Evolutionary conservation across 1,140 invertebrate species (phyloP).

Genomic region (Cyphomyrmex costatus): DNA sequence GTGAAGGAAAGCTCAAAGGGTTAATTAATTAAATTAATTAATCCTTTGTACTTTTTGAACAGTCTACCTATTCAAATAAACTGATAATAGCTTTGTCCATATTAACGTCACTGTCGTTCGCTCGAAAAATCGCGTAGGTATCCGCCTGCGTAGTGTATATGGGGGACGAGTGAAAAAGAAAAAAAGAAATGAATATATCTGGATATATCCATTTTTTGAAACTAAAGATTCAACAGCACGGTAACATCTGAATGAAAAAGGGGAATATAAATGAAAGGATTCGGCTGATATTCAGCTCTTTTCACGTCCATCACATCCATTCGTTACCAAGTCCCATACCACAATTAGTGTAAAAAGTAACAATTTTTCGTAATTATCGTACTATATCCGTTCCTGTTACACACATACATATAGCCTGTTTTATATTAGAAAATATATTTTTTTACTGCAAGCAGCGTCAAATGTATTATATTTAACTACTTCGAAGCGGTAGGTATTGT

Average conservation of each 20-base stretch:
- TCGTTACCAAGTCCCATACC: slow-evolving; percentile 48
- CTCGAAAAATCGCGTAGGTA: slow-evolving; percentile 37
- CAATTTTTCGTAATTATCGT: slow-evolving; percentile 59
- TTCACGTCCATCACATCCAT: slow-evolving; percentile 49
- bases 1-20: slow-evolving; percentile 33
- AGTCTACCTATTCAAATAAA: slow-evolving; percentile 45
- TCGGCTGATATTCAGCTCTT: slow-evolving; percentile 46
- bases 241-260: slow-evolving; percentile 58
- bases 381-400: slow-evolving; percentile 34
- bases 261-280: slow-evolving; percentile 43
- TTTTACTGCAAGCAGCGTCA: not conserved
- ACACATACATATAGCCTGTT: not conserved
- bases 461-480: not conserved
- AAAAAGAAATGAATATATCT: slow-evolving; percentile 33
- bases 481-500: not conserved
- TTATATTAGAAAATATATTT: slow-evolving; percentile 38
- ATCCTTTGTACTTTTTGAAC: slow-evolving; percentile 55
- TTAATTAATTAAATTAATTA: slow-evolving; percentile 59
- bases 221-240: slow-evolving; percentile 57
- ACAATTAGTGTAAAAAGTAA: slow-evolving; percentile 40
- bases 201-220: slow-evolving; percentile 60
- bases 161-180: slow-evolving; percentile 8
- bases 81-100: slow-evolving; percentile 53
- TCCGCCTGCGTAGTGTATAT: not conserved
- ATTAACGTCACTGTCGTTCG: slow-evolving; percentile 59